phyloP scores from a whole-genome alignment of 1,140 invertebrate genomes.

The Drosophila baimaii region DNA sequence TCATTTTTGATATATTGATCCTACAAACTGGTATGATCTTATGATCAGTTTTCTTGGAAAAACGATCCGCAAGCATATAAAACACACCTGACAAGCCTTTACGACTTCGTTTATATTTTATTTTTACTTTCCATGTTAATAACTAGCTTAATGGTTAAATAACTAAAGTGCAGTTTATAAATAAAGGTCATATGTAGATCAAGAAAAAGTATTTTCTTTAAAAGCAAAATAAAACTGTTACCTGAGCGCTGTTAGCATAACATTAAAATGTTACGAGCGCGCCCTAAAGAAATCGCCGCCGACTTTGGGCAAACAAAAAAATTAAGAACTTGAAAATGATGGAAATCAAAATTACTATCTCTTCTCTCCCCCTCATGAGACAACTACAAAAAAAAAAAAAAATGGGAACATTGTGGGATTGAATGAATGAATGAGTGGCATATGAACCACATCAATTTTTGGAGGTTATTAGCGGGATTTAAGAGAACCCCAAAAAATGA shows the following conservation, averaged over 20 bases:
- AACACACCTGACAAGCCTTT: background rate
- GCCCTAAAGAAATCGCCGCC: slow-evolving; percentile 14
- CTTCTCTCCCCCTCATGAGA: background rate
- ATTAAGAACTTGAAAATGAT: slow-evolving; percentile 3
- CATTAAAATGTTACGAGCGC: slow-evolving; percentile 8
- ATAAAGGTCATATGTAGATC: background rate
- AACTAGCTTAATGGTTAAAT: background rate
- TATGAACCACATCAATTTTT: slow-evolving; percentile 41
- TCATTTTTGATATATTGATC: too few species aligned
- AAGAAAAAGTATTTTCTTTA: background rate
- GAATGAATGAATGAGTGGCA: slow-evolving; percentile 11
- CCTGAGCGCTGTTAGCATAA: background rate
- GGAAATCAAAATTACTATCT: slow-evolving; percentile 27
- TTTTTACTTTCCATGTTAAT: background rate
- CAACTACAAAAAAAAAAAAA: background rate
- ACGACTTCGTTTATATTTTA: background rate
- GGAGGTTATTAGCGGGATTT: slow-evolving; percentile 59
- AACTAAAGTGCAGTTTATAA: background rate
- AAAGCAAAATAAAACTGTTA: background rate
- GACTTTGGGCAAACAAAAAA: slow-evolving; percentile 22
- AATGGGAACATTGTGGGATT: slow-evolving; percentile 17
- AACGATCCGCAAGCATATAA: background rate
- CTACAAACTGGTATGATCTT: too few species aligned
- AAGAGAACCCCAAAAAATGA: slow-evolving; percentile 30
- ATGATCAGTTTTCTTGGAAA: too few species aligned